Conservation (phyloP, 1,140 invertebrate species). For the Brachionus angularis region DNA sequence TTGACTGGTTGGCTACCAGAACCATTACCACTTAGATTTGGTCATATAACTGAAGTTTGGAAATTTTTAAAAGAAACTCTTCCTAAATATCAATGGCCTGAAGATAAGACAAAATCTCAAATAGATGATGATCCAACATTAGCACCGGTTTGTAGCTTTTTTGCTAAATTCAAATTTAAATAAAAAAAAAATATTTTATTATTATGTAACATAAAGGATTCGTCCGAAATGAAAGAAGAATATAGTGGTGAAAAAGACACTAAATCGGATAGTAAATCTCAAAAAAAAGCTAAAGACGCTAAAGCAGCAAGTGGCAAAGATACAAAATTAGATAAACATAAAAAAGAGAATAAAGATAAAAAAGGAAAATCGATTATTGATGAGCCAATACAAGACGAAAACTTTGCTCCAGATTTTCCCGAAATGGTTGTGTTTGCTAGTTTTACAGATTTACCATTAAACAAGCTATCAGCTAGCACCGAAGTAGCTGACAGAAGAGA, state of each 20-base stretch:
- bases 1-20: slow-evolving; percentile 58
- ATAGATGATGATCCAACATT: slow-evolving; percentile 46
- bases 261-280: slow-evolving; percentile 47
- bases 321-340: slow-evolving; percentile 49
- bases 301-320: slow-evolving; percentile 41
- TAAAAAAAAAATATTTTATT: background rate
- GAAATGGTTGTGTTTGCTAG: slow-evolving; percentile 55
- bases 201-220: slow-evolving; percentile 46
- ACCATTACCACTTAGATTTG: slow-evolving; percentile 55
- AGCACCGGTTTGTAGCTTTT: slow-evolving; percentile 29
- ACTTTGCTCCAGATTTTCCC: slow-evolving; percentile 52
- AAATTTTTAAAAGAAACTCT: slow-evolving; percentile 49
- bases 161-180: too few relatives aligned
- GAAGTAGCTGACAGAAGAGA: slow-evolving; percentile 53
- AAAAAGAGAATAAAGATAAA: slow-evolving; percentile 50
- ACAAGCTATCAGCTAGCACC: background rate
- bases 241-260: slow-evolving; percentile 48
- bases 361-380: slow-evolving; percentile 43
- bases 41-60: slow-evolving; percentile 54
- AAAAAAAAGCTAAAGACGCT: slow-evolving; percentile 45
- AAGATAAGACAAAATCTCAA: slow-evolving; percentile 50
- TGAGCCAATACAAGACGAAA: slow-evolving; percentile 6
- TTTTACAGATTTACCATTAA: slow-evolving; percentile 23
- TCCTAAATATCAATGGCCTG: slow-evolving; percentile 54
- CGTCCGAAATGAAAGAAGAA: slow-evolving; percentile 47